phyloP scores from a whole-genome alignment of 2,797 vertebrate species.

The Lepus townsendii region DNA sequence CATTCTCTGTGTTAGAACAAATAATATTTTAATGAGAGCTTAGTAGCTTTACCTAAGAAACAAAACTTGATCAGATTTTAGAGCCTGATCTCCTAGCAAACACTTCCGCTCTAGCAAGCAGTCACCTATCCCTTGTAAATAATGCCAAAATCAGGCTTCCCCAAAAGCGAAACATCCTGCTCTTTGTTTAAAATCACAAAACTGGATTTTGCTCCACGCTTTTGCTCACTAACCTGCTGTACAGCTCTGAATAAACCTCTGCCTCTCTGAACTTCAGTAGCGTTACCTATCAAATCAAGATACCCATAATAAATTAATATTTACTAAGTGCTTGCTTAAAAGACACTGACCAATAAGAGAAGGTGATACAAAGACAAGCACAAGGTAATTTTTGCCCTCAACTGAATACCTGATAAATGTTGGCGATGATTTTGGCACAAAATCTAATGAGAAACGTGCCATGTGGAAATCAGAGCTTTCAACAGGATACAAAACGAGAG shows the following conservation, averaged over 20 bases:
- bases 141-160: slow-evolving; percentile 64
- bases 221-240: neutral
- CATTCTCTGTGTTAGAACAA: neutral
- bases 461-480: neutral
- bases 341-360: neutral
- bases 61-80: slow-evolving; percentile 39
- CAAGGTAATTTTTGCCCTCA: neutral
- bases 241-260: neutral
- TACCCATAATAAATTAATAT: neutral
- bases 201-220: neutral
- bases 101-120: neutral
- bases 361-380: neutral
- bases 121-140: neutral
- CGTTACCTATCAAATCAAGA: neutral
- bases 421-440: neutral
- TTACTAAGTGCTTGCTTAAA: neutral
- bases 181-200: slow-evolving; percentile 23
- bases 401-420: neutral
- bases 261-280: neutral
- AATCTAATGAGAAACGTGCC: neutral
- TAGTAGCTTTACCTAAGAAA: neutral
- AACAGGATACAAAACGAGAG: neutral
- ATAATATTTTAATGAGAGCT: neutral
- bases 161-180: slow-evolving; percentile 59
- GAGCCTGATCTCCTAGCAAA: neutral